Evolutionary conservation across 2,113 vertebrate species (phyloP), one percentile per base, ranked within the genome.

Genomic region (Anarrhichthys ocellatus): DNA sequence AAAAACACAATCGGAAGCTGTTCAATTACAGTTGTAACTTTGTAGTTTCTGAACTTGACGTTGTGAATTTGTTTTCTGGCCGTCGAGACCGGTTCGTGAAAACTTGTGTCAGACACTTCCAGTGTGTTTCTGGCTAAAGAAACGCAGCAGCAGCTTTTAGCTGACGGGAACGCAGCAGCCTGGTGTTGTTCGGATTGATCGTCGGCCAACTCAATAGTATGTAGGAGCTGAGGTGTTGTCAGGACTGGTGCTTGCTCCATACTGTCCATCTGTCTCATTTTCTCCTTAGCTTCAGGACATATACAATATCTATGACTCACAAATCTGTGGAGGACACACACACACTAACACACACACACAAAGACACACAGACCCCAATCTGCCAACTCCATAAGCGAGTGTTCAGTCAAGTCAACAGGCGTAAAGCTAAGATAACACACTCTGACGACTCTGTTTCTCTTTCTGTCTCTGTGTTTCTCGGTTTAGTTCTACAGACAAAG

Each of bases 161-260:
- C 76, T 42, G 63, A 76, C 44, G 73, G 63, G 64, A 78, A 44
- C 8, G 8, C 34, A 79, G 66, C 56, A 50, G 62, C 40, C 48
- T 17, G 56, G 17, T 34, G 73, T 52, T 68, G n/a, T 59, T 65
- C 44, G 9, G n/a, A 18, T n/a, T 85, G 81, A 69, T 84, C 2
- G 2, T 32, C 20, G 13, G 73, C 81, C 83, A 78, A 38, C 18
- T 83, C 46, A 4, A 46, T 77, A 81, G 67, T 70, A 76, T 75
- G 80, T 52, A 73, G 68, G 34, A 73, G 77, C 76, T 82, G 87
- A 75, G 84, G 76, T 76, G 62, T 20, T 75, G 80, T 87, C 73
- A 73, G 74, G 32, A 50, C 75, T 4, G 32, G n/a, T 44, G 38
- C 72, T 61, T 68, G 59, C 70, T 62, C 18, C 77, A 59, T 65